A percentile compares a stretch with the other conserved stretches of the same genome.
These are phyloP conservation scores for Odontamblyopus lacepedii DNA, from an alignment of 2,797 vertebrate species.

Conservation along the genomic window DNA sequence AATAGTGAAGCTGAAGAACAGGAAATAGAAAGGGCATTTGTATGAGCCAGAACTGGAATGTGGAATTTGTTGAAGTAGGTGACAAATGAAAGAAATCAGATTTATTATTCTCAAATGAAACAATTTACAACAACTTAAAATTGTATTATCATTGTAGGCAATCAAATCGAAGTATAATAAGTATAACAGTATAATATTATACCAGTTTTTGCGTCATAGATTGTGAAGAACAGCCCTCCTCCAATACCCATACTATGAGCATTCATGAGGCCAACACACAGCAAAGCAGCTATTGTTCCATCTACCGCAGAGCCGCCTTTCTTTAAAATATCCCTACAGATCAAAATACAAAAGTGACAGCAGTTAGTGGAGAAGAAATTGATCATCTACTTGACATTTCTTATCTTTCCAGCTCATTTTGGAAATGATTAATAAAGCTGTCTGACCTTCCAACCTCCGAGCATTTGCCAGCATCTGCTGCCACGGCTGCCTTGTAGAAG, in stretches of 20 bases:
- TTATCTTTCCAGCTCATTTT: background rate
- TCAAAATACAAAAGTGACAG: slow-evolving; percentile 54
- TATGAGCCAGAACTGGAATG: background rate
- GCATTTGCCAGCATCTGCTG: slow-evolving; percentile 85
- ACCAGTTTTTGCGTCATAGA: slow-evolving; percentile 86
- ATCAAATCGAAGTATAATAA: background rate
- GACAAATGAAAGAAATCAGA: background rate
- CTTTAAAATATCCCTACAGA: slow-evolving; percentile 31
- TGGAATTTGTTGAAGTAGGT: background rate
- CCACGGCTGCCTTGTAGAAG: slow-evolving; percentile 84
- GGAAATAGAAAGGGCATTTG: background rate
- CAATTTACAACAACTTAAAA: background rate
- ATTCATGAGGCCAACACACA: slow-evolving; percentile 90
- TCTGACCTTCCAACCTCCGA: slow-evolving; percentile 89
- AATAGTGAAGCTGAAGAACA: background rate
- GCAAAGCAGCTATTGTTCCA: slow-evolving; percentile 73
- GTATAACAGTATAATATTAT: slow-evolving; percentile 22
- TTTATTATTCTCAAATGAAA: background rate
- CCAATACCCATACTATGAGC: slow-evolving; percentile 94
- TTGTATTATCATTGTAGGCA: background rate
- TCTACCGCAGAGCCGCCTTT: slow-evolving; percentile 9
- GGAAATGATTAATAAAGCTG: background rate
- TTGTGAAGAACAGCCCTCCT: slow-evolving; percentile 89
- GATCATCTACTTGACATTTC: background rate
- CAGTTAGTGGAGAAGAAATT: background rate